Evolutionary conservation across 2,888 invertebrate species (phyloP), one percentile per base, ranked within the genome.

Genomic region (Phyto melanocephala): DNA sequence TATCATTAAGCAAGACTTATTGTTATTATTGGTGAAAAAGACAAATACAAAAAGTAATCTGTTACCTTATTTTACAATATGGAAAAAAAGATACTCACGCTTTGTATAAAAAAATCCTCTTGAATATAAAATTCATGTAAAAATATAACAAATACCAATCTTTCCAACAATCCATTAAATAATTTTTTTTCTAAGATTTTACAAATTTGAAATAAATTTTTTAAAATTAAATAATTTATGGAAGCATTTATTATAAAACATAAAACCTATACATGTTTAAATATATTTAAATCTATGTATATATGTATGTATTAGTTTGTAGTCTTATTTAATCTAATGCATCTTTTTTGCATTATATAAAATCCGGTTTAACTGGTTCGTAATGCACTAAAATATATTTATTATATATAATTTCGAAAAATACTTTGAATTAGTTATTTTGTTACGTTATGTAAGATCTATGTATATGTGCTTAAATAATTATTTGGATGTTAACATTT

Each of bases 401-500:
- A 50, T 17, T 45, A 20, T 63, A 28, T 62, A 37, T 56, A 35
- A 7, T 33, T 22, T 52, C n/a, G n/a, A n/a, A n/a, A n/a, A n/a
- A n/a, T n/a, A n/a, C n/a, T n/a, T n/a, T n/a, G n/a, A n/a, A n/a
- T n/a, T 71, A 58, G 20, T 68, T 67, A 35, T 50, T 60, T 15
- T 42, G 33, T 62, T 76, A 60, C n/a, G 8, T 22, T 68, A 28
- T n/a, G 15, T 76, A 68, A 68, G 40, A 8, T 50, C 42, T 67
- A 79, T n/a, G n/a, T n/a, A n/a, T n/a, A n/a, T n/a, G n/a, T n/a
- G 40, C 71, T 78, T 78, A 78, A 56, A 71, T 65, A 42, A 72
- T 72, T 79, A 79, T 72, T 79, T 79, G 79, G 79, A 79, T 72
- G 65, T 79, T 72, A 65, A 72, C 65, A 72, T 79, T 79, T 71